Conservation (phyloP, 2,888 invertebrate genomes). For the Drosophila sordidapex region DNA sequence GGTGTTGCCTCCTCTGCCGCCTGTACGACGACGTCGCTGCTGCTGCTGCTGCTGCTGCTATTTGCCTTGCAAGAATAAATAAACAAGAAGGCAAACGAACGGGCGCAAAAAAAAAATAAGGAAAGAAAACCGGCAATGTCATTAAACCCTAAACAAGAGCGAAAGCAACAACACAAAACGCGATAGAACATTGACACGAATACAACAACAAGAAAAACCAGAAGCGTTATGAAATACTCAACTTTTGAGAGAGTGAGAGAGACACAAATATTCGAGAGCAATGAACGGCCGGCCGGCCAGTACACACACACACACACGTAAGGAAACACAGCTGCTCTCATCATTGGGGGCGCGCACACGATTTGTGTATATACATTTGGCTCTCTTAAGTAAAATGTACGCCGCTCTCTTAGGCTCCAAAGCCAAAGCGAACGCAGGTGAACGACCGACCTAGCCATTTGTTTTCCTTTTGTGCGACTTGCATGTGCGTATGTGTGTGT, state of each 20-base stretch:
- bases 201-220: slow-evolving; percentile 77
- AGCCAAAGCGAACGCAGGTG: slow-evolving; percentile 76
- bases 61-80: slow-evolving; percentile 75
- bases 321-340: slow-evolving; percentile 25
- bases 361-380: slow-evolving; percentile 20
- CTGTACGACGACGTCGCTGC: slow-evolving; percentile 25
- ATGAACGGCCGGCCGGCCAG: slow-evolving; percentile 72
- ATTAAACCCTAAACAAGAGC: slow-evolving; percentile 82
- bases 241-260: slow-evolving; percentile 31
- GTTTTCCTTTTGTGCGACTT: slow-evolving; percentile 75
- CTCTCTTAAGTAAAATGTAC: slow-evolving; percentile 42
- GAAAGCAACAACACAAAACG: slow-evolving; percentile 74
- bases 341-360: slow-evolving; percentile 59
- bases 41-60: slow-evolving; percentile 51
- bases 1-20: slow-evolving; percentile 33
- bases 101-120: slow-evolving; percentile 49
- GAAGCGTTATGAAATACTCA: slow-evolving; percentile 78
- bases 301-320: slow-evolving; percentile 16
- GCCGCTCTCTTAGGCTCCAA: slow-evolving; percentile 43
- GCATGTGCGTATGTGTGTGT: slow-evolving; percentile 28
- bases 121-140: slow-evolving; percentile 77
- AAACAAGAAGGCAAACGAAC: slow-evolving; percentile 71
- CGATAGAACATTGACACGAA: slow-evolving; percentile 76
- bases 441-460: slow-evolving; percentile 85
- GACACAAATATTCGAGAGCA: slow-evolving; percentile 54